Evolutionary conservation across 1,140 invertebrate genomes (phyloP).

Genomic region (Trinorchestia longiramus): DNA sequence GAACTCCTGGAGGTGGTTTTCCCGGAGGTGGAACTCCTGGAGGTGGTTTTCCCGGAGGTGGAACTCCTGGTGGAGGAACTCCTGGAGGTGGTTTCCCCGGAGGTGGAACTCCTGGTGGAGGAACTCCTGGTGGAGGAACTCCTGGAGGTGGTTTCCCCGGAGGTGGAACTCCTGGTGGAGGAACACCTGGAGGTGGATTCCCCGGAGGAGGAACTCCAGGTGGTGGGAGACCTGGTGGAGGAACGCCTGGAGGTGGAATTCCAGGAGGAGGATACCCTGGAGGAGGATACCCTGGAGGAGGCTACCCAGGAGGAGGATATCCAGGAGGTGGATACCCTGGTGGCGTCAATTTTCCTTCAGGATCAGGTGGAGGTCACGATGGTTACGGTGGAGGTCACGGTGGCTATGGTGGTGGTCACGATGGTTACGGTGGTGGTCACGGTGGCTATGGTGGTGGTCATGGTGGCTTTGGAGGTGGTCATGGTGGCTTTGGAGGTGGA

Average conservation of each 20-base stretch:
- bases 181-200: slow-evolving; percentile 37
- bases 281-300: not conserved
- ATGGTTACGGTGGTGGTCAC: not conserved
- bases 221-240: slow-evolving; percentile 24
- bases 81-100: slow-evolving; percentile 26
- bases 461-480: slow-evolving; percentile 78
- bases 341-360: not conserved
- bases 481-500: slow-evolving; percentile 80
- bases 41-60: not conserved
- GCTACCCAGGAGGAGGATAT: not conserved
- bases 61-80: slow-evolving; percentile 33
- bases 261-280: slow-evolving; percentile 26
- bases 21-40: slow-evolving; percentile 41
- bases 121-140: not conserved
- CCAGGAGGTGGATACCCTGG: not conserved
- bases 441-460: slow-evolving; percentile 46
- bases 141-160: not conserved
- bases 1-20: slow-evolving; percentile 44
- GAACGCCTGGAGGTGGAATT: not conserved
- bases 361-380: not conserved
- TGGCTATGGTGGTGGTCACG: slow-evolving; percentile 17
- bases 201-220: slow-evolving; percentile 47
- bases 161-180: slow-evolving; percentile 27
- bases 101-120: slow-evolving; percentile 47
- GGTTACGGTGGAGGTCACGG: not conserved